These are phyloP conservation scores for Abrostola triplasia DNA, from an alignment of 2,888 invertebrate genomes.

Conservation along the genomic window DNA sequence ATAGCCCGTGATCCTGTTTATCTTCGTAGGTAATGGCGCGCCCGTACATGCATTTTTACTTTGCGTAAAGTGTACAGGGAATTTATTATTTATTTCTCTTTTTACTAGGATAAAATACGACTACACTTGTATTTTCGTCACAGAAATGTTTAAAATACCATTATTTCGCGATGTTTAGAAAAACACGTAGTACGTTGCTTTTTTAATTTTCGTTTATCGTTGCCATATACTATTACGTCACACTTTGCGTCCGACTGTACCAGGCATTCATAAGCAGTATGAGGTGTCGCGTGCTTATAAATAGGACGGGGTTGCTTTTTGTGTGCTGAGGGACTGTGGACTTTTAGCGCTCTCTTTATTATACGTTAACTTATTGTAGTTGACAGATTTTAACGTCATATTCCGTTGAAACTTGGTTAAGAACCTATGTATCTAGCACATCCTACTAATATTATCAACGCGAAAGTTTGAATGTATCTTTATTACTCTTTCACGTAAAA, in stretches of 20 bases:
- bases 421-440: no score
- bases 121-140: not conserved
- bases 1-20: constrained; percentile 55
- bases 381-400: no score
- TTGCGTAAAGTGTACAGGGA: constrained; percentile 31
- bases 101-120: not conserved
- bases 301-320: constrained; percentile 58
- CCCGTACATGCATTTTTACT: constrained; percentile 60
- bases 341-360: no score
- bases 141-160: not conserved
- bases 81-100: constrained; percentile 46
- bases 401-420: no score
- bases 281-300: constrained; percentile 47
- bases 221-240: constrained; percentile 63
- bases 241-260: constrained; percentile 61
- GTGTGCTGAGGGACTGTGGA: constrained; percentile 5
- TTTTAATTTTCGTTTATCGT: not conserved
- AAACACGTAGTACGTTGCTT: not conserved
- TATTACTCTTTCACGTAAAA: no score
- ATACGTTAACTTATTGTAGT: no score
- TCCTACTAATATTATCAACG: no score
- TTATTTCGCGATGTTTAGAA: not conserved
- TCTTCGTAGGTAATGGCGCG: constrained; percentile 51
- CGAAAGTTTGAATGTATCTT: no score
- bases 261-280: constrained; percentile 67